Evolutionary conservation across 2,888 invertebrate genomes (phyloP).

Genomic region (Ramazzottius varieornatus): DNA sequence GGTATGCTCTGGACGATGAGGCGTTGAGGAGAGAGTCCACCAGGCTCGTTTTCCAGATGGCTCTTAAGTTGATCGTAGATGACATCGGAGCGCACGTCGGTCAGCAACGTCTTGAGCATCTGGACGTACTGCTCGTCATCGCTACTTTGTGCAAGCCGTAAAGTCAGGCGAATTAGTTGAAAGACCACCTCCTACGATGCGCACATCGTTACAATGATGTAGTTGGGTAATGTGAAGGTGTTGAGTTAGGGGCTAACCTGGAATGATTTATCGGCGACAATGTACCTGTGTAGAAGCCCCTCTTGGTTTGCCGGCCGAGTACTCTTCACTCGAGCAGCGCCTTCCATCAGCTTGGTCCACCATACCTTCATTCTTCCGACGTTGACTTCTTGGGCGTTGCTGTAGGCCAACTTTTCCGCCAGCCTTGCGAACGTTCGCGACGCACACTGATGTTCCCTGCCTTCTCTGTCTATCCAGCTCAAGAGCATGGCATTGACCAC

Average conservation of each 20-base stretch:
- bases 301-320: no score
- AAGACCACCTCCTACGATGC: no score
- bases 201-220: no score
- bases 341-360: background rate
- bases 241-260: no score
- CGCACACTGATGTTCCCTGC: background rate
- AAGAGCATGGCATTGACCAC: background rate
- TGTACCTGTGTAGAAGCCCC: no score
- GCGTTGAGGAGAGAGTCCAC: background rate
- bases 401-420: background rate
- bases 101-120: no score
- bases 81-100: background rate
- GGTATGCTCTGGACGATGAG: background rate
- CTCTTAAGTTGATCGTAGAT: background rate
- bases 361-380: background rate
- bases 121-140: no score
- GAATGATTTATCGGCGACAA: no score
- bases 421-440: background rate
- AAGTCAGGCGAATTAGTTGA: no score
- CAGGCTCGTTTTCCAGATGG: background rate
- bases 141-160: no score
- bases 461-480: background rate
- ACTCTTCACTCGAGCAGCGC: no score
- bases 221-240: no score
- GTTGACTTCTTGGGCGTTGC: background rate